These are phyloP conservation scores for Siderastrea siderea DNA, from an alignment of 92 coral and sea anemone genomes.

Conservation along the genomic window DNA sequence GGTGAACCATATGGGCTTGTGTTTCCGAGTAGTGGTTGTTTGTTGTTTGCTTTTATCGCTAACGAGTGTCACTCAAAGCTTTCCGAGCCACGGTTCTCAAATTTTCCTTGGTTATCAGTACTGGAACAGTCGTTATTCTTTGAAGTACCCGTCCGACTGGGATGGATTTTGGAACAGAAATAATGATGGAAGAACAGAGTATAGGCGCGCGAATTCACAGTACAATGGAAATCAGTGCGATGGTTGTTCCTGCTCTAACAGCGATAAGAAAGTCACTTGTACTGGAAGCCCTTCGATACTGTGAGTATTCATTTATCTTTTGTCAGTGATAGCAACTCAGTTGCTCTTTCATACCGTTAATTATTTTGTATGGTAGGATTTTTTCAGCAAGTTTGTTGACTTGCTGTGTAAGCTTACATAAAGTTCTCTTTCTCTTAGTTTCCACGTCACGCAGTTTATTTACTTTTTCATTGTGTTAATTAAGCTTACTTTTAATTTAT, in stretches of 20 bases:
- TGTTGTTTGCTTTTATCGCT: slow-evolving; percentile 18
- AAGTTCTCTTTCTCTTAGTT: no score
- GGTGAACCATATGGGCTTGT: background rate
- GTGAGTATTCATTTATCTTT: background rate
- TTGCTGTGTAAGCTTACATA: no score
- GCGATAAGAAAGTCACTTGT: slow-evolving; percentile 62
- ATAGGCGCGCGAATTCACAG: slow-evolving; percentile 53
- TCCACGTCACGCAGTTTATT: no score
- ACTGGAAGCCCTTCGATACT: slow-evolving; percentile 23
- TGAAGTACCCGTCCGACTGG: slow-evolving; percentile 80
- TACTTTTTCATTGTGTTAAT: no score
- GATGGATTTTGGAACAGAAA: slow-evolving; percentile 87
- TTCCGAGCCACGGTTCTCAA: slow-evolving; percentile 59
- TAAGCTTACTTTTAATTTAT: no score
- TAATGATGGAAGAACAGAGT: slow-evolving; percentile 51
- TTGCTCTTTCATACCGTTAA: background rate
- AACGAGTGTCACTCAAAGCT: background rate
- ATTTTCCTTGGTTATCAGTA: slow-evolving; percentile 68
- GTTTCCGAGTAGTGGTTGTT: background rate
- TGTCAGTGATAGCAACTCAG: background rate
- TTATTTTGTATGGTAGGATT: background rate
- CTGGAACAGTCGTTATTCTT: slow-evolving; percentile 85
- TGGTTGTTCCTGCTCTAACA: slow-evolving; percentile 69
- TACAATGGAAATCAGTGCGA: slow-evolving; percentile 2
- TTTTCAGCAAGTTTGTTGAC: no score